Percentiles rank a stretch among this genome's conserved stretches.
phyloP scores from a whole-genome alignment of 2,888 invertebrate genomes.

The Drosophila paracracens region DNA sequence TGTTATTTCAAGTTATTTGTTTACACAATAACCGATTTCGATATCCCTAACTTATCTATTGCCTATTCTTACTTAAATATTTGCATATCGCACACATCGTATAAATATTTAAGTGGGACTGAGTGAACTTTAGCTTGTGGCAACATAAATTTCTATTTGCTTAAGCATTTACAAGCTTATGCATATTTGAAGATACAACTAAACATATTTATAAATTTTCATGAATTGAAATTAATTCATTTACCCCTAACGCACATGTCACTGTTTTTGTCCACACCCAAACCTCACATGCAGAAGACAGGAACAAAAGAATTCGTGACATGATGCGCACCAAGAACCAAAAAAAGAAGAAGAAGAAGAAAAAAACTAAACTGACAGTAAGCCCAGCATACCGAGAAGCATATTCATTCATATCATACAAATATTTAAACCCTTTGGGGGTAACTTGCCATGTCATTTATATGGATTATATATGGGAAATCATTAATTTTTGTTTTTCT shows the following conservation, averaged over 20 bases:
- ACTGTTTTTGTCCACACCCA: conserved; percentile 24
- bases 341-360: neutral
- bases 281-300: conserved; percentile 16
- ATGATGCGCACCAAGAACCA: conserved; percentile 38
- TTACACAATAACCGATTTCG: neutral
- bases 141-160: conserved; percentile 68
- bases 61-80: neutral
- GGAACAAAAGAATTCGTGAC: conserved; percentile 47
- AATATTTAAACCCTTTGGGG: conserved; percentile 32
- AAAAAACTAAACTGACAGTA: conserved; percentile 51
- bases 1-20: neutral
- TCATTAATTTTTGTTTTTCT: conserved; percentile 77
- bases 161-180: conserved; percentile 8
- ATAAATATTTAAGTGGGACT: conserved; percentile 5
- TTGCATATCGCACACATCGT: neutral
- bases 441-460: conserved; percentile 61
- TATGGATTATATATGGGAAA: conserved; percentile 74
- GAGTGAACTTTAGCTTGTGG: conserved; percentile 18
- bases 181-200: conserved; percentile 5
- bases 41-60: conserved; percentile 1
- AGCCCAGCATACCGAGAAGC: conserved; percentile 25
- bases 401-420: conserved; percentile 31
- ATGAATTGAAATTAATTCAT: conserved; percentile 72
- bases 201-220: conserved; percentile 7
- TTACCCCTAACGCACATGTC: conserved; percentile 55